Conservation (phyloP, 2,797 vertebrate species). For the Selene dorsalis region DNA sequence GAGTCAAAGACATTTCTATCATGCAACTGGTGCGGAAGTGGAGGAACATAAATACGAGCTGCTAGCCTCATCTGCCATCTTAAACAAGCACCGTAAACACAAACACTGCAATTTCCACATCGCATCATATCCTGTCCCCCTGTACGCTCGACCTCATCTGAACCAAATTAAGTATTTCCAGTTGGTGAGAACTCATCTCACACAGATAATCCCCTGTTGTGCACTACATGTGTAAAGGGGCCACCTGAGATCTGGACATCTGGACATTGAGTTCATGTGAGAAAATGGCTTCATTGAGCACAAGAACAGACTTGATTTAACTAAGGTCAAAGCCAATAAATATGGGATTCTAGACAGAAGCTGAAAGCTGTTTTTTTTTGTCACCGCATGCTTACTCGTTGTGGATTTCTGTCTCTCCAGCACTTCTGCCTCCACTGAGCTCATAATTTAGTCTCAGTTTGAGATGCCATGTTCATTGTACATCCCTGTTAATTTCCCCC, state of each 20-base stretch:
- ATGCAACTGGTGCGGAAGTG: too few relatives aligned
- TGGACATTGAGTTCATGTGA: not conserved
- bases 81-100: too few relatives aligned
- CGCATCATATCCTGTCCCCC: not conserved
- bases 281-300: not conserved
- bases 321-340: not conserved
- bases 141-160: not conserved
- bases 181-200: not conserved
- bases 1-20: too few relatives aligned
- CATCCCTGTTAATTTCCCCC: slow-evolving; percentile 49
- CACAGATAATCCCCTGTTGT: not conserved
- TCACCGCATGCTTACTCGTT: not conserved
- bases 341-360: not conserved
- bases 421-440: slow-evolving; percentile 1
- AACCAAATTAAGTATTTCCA: not conserved
- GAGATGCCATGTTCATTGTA: slow-evolving; percentile 38
- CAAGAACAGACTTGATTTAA: too few relatives aligned
- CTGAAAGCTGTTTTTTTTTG: not conserved
- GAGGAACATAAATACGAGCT: too few relatives aligned
- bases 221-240: not conserved
- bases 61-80: too few relatives aligned
- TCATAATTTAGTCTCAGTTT: slow-evolving; percentile 42
- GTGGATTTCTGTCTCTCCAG: not conserved
- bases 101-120: too few relatives aligned
- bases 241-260: not conserved